Evolutionary conservation across 2,797 vertebrate species (phyloP), one percentile per base, ranked within the genome.

Genomic region (Hippopotamyrus pictus): DNA sequence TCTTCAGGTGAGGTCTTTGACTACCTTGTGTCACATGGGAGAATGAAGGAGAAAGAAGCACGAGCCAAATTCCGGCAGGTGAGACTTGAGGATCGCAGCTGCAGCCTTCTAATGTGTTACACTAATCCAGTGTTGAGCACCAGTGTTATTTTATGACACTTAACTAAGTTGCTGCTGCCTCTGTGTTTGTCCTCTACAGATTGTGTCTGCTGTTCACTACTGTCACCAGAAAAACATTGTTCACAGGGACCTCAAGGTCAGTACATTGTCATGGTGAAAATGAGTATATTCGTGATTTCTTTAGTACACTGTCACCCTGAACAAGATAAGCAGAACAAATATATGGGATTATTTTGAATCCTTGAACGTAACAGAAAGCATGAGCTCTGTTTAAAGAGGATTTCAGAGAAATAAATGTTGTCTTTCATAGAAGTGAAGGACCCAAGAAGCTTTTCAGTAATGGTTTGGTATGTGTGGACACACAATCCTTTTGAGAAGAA

Each of bases 31-130:
- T 96, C 96, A 0, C 97, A 98, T 0, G 98, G 98, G 92, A 96
- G 98, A 90, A 98, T 99, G 98, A 98, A 98, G 94, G 98, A 98
- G 95, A 99, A 98, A 90, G 98, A 99, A 91, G 98, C 98, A 6
- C 94, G 98, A 92, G 97, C 97, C 94, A 99, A 98, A 94, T 99
- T 98, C 94, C 94, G 97, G 94, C 97, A 98, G 96, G 98, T 98
- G 19, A 86, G 91, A 85, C 50, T 59, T 3, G 1, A 22, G 3
- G 25, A 19, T 17, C 1, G 1, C n/a, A 25, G 37, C 62, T 5
- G n/a, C 17, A 2, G 41, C 25, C 1, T 9, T 51, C 37, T n/a
- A 11, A 50, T 19, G 5, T 73, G 65, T 37, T 73, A 41, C 69
- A 37, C 33, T 73, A 73, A 73, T 73, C 69, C n/a, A 50, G 29